A percentile compares a stretch with the other conserved stretches of the same genome.
These are phyloP conservation scores for Iselma pallidipennis DNA, from an alignment of 2,888 invertebrate genomes.

Conservation along the genomic window DNA sequence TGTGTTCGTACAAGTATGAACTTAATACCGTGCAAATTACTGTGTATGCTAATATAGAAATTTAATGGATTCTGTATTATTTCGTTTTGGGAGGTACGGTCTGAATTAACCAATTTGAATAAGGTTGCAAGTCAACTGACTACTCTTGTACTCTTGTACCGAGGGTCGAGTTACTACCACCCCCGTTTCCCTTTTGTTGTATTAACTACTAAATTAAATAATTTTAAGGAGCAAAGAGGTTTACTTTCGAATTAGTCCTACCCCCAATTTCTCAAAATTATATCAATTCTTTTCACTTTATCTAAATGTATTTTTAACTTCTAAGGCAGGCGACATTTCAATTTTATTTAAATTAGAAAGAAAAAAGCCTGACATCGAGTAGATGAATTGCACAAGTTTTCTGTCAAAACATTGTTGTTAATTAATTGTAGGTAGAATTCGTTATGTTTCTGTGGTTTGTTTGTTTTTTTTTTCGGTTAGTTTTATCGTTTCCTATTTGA, in stretches of 20 bases:
- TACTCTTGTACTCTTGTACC: no score
- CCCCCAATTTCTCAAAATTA: no score
- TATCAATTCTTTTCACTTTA: no score
- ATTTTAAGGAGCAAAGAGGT: slow-evolving; percentile 22
- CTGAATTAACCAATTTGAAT: slow-evolving; percentile 50
- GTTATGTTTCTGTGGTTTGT: no score
- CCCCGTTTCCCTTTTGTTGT: slow-evolving; percentile 12
- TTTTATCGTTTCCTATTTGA: slow-evolving; percentile 14
- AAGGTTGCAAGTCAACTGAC: slow-evolving; percentile 43
- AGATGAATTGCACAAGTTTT: slow-evolving; percentile 12
- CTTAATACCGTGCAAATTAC: slow-evolving; percentile 47
- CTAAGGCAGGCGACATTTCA: no score
- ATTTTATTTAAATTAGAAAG: no score
- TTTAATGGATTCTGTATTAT: slow-evolving; percentile 52
- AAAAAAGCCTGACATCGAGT: slow-evolving; percentile 4
- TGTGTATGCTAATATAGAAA: slow-evolving; percentile 52
- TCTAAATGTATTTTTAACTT: no score
- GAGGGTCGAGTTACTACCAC: slow-evolving; percentile 41
- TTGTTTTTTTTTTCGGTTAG: no score
- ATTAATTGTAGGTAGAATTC: slow-evolving; percentile 10
- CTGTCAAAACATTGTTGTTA: slow-evolving; percentile 5
- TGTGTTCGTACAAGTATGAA: slow-evolving; percentile 39
- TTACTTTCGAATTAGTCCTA: slow-evolving; percentile 8
- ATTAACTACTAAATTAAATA: slow-evolving; percentile 20
- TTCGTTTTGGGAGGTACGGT: slow-evolving; percentile 50